A percentile compares a stretch with the other conserved stretches of the same genome.
Conservation (phyloP, 2,888 invertebrate genomes). For the Hypomecis punctinalis region DNA sequence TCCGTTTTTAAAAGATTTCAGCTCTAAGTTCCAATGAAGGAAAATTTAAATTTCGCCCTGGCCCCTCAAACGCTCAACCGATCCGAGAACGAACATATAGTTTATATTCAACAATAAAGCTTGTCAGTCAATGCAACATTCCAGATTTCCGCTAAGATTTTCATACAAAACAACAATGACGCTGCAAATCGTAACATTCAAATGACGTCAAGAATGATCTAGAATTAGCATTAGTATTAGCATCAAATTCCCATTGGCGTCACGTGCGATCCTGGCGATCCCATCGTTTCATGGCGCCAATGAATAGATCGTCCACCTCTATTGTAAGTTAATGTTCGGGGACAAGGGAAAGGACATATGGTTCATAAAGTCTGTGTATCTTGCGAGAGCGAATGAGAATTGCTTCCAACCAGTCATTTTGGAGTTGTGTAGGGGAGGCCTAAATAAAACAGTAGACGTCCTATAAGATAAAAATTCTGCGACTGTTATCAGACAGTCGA, state of each 20-base stretch:
- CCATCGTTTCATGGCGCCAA: constrained; percentile 74
- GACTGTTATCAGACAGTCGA: too few relatives aligned
- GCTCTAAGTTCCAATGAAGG: too few relatives aligned
- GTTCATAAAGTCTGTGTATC: constrained; percentile 6
- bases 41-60: too few relatives aligned
- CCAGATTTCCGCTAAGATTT: constrained; percentile 14
- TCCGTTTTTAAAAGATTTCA: too few relatives aligned
- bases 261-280: constrained; percentile 70
- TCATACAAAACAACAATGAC: constrained; percentile 33
- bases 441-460: too few relatives aligned
- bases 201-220: constrained; percentile 46
- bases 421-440: too few relatives aligned
- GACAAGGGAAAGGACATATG: constrained; percentile 60
- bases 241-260: constrained; percentile 72
- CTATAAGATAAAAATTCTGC: too few relatives aligned
- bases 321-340: constrained; percentile 83
- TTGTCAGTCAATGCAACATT: background rate
- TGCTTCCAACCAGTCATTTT: too few relatives aligned
- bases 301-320: constrained; percentile 84
- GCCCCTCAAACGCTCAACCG: too few relatives aligned
- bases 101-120: too few relatives aligned
- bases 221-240: constrained; percentile 52
- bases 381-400: too few relatives aligned
- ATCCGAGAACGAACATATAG: too few relatives aligned
- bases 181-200: constrained; percentile 35